Evolutionary conservation across 2,797 vertebrate genomes (phyloP).

Genomic region (Hirundo rustica): DNA sequence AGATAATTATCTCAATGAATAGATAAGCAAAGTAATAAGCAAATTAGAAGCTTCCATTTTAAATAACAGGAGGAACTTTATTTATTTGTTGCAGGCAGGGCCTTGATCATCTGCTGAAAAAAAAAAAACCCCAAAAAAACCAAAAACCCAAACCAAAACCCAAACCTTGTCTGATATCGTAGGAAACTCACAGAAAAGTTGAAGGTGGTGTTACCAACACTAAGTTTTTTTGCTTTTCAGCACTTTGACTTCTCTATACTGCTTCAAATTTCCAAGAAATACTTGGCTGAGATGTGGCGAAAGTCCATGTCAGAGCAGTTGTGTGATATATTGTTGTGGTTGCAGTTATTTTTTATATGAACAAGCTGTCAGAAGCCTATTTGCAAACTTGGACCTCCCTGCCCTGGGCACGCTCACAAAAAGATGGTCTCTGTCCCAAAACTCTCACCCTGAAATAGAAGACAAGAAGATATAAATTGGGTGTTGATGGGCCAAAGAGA

Average conservation of each 20-base stretch:
- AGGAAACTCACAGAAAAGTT: not conserved
- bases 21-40: conserved; percentile 77
- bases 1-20: conserved; percentile 91
- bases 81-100: conserved; percentile 29
- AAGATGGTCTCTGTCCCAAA: conserved; percentile 37
- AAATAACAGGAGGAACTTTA: conserved; percentile 54
- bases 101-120: not conserved
- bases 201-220: not conserved
- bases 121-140: not conserved
- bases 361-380: conserved; percentile 14
- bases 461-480: not conserved
- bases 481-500: not conserved
- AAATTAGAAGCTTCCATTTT: conserved; percentile 77
- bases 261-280: conserved; percentile 10
- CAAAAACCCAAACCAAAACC: too few relatives aligned
- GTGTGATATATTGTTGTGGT: not conserved
- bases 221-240: conserved; percentile 25
- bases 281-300: not conserved
- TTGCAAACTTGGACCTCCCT: not conserved
- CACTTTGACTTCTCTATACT: not conserved
- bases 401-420: not conserved
- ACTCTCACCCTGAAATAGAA: not conserved
- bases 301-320: not conserved
- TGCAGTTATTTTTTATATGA: conserved; percentile 18
- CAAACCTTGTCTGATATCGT: not conserved